phyloP scores from a whole-genome alignment of 30 jellyfish, hydroid and myxozoan species.

The Haliclystus octoradiatus region DNA sequence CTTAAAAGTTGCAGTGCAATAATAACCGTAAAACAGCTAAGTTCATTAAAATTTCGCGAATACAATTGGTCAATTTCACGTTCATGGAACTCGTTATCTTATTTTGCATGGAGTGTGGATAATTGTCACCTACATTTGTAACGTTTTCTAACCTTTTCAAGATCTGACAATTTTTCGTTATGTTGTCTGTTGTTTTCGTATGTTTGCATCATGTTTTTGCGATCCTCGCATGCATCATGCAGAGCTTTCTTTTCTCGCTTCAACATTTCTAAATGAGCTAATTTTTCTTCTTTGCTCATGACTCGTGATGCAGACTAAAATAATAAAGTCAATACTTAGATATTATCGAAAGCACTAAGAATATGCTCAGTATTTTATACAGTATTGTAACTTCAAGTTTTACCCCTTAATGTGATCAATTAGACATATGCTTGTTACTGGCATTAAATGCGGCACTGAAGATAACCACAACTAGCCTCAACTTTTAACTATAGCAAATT shows the following conservation, averaged over 20 bases:
- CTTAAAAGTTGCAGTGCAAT: not conserved
- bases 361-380: too few species aligned
- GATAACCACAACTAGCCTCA: too few species aligned
- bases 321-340: too few species aligned
- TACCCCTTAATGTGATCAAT: too few species aligned
- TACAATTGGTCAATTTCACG: not conserved
- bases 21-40: too few species aligned
- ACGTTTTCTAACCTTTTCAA: constrained; percentile 96
- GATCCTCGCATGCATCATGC: constrained; percentile 67
- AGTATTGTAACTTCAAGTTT: too few species aligned
- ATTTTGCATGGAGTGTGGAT: not conserved
- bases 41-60: too few species aligned
- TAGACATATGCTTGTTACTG: too few species aligned
- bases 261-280: constrained; percentile 37
- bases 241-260: constrained; percentile 49
- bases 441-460: too few species aligned
- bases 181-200: constrained; percentile 69
- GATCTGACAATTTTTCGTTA: constrained; percentile 84
- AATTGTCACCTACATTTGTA: too few species aligned
- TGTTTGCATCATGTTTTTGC: constrained; percentile 82
- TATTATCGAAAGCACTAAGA: too few species aligned
- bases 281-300: constrained; percentile 65
- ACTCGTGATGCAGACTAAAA: constrained; percentile 63
- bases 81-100: not conserved
- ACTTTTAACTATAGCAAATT: too few species aligned